Conservation (phyloP, 2,888 invertebrate genomes). For the Frankliniella fusca region DNA sequence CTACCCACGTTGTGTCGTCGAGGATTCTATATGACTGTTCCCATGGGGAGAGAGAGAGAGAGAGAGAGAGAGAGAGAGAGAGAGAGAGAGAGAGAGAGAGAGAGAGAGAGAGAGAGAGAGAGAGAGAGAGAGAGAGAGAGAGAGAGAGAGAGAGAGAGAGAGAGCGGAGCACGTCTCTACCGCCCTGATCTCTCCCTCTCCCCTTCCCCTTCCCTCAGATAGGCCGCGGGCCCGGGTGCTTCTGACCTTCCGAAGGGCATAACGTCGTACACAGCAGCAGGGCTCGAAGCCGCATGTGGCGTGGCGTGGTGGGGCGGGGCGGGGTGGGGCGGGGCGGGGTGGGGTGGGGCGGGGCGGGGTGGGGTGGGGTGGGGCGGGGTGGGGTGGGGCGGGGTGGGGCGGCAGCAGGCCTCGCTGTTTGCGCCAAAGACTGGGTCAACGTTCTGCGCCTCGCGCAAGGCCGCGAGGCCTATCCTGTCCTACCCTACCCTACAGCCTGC, state of each 20-base stretch:
- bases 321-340: neutral
- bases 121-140: too few relatives aligned
- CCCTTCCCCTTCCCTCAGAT: neutral
- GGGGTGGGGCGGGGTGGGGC: neutral
- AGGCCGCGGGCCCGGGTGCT: neutral
- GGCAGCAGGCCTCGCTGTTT: conserved; percentile 32
- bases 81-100: too few relatives aligned
- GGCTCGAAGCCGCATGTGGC: neutral
- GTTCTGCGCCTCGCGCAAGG: conserved; percentile 34
- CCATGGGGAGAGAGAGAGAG: too few relatives aligned
- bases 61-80: too few relatives aligned
- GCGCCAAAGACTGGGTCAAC: conserved; percentile 32
- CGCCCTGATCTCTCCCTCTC: neutral
- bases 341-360: neutral
- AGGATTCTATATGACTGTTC: too few relatives aligned
- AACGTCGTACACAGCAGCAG: neutral
- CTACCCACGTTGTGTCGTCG: too few relatives aligned
- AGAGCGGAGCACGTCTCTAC: neutral
- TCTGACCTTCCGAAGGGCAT: neutral
- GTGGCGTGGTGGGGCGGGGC: neutral
- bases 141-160: too few relatives aligned
- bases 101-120: too few relatives aligned
- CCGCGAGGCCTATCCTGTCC: conserved; percentile 30
- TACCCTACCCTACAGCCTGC: conserved; percentile 33
- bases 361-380: conserved; percentile 15